Percentiles rank a stretch among this genome's conserved stretches.
Conservation (phyloP, 1,140 invertebrate species). For the Drosophila oshimai region DNA sequence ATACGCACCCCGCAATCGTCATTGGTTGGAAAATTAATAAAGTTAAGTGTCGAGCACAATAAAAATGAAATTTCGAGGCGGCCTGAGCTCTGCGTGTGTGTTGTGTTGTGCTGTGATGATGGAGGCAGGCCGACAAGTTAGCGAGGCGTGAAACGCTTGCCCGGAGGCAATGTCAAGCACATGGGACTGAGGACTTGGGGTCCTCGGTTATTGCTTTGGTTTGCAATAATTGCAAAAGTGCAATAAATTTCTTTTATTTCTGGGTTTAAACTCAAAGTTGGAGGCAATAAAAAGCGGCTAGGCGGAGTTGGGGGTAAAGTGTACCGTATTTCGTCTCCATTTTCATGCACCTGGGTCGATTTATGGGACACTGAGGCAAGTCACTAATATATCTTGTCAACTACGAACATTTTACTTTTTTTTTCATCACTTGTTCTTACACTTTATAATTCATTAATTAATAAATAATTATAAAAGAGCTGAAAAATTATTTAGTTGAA, state of each 20-base stretch:
- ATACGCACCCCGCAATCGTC: slow-evolving; percentile 40
- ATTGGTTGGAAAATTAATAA: slow-evolving; percentile 76
- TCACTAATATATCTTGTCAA: not conserved
- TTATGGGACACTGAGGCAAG: not conserved
- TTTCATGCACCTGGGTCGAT: not conserved
- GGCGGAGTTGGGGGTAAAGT: not conserved
- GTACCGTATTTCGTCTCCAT: not conserved
- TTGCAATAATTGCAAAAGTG: slow-evolving; percentile 74
- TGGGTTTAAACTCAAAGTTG: slow-evolving; percentile 39
- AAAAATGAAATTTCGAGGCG: slow-evolving; percentile 62
- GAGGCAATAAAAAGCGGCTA: not conserved
- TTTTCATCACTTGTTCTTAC: no score
- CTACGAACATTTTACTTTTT: no score
- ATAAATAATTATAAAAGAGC: no score
- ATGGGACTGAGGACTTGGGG: not conserved
- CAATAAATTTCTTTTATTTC: slow-evolving; percentile 70
- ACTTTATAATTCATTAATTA: no score
- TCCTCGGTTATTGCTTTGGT: slow-evolving; percentile 58
- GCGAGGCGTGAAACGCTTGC: slow-evolving; percentile 63
- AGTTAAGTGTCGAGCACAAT: slow-evolving; percentile 79
- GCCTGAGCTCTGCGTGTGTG: slow-evolving; percentile 4
- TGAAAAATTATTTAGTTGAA: no score
- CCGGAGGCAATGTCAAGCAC: slow-evolving; percentile 51
- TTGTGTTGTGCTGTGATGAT: no score
- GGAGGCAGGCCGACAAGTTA: slow-evolving; percentile 43